Percentiles rank a stretch among this genome's conserved stretches.
These are phyloP conservation scores for Blastobasis lacticolella DNA, from an alignment of 2,888 invertebrate genomes.

Conservation along the genomic window DNA sequence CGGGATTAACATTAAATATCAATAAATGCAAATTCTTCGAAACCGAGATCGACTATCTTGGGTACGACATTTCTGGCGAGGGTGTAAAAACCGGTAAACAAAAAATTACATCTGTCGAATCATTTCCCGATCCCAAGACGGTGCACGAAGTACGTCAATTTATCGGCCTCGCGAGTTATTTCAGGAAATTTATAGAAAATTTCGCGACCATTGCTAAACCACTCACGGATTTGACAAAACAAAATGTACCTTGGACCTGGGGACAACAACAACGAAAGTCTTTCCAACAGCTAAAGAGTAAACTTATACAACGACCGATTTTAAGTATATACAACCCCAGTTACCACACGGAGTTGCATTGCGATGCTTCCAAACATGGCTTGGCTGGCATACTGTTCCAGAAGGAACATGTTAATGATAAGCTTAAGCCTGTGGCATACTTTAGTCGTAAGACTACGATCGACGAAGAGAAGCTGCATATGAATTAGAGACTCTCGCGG, in stretches of 20 bases:
- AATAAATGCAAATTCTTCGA: slow-evolving; percentile 19
- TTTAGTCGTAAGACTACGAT: slow-evolving; percentile 25
- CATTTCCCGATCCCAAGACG: slow-evolving; percentile 20
- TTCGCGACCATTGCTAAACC: slow-evolving; percentile 5
- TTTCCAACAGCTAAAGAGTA: background rate
- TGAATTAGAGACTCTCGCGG: slow-evolving; percentile 18
- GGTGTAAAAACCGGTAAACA: slow-evolving; percentile 16
- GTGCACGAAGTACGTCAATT: slow-evolving; percentile 23
- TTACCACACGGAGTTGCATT: slow-evolving; percentile 4
- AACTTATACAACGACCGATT: slow-evolving; percentile 2
- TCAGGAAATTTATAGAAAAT: slow-evolving; percentile 19
- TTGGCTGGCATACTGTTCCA: slow-evolving; percentile 6
- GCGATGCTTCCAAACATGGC: slow-evolving; percentile 7
- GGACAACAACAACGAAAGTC: slow-evolving; percentile 4
- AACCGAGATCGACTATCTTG: slow-evolving; percentile 18
- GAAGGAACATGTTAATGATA: background rate
- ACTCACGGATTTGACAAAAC: slow-evolving; percentile 4
- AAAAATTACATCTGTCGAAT: slow-evolving; percentile 19
- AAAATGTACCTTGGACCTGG: slow-evolving; percentile 4
- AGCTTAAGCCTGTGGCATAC: slow-evolving; percentile 17
- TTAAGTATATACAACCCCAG: slow-evolving; percentile 5
- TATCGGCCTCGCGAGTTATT: slow-evolving; percentile 19
- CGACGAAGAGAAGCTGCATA: slow-evolving; percentile 29
- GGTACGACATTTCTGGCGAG: slow-evolving; percentile 18
- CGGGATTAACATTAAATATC: slow-evolving; percentile 5